phyloP scores from a whole-genome alignment of 2,888 invertebrate genomes.

The Limnephilus marmoratus region DNA sequence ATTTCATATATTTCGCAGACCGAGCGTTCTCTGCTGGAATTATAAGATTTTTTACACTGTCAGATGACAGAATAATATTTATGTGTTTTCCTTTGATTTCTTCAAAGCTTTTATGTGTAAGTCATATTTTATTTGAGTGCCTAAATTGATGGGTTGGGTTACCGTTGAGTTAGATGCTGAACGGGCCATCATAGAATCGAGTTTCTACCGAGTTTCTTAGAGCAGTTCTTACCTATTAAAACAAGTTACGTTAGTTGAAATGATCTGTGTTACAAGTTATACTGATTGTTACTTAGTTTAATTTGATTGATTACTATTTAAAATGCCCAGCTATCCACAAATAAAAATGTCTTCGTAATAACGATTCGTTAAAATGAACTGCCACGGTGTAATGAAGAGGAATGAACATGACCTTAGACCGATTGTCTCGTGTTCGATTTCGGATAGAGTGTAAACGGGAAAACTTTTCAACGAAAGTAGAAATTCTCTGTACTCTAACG shows the following conservation, averaged over 20 bases:
- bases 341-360: too few relatives aligned
- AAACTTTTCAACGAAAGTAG: too few relatives aligned
- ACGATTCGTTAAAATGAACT: too few relatives aligned
- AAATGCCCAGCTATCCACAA: too few relatives aligned
- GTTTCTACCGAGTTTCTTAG: neutral
- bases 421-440: too few relatives aligned
- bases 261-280: neutral
- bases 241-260: neutral
- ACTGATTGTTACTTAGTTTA: neutral
- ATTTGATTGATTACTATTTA: too few relatives aligned
- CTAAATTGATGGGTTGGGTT: neutral
- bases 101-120: neutral
- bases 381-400: too few relatives aligned
- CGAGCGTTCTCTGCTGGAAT: neutral
- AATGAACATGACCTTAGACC: too few relatives aligned
- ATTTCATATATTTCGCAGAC: conserved; percentile 10
- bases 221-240: too few relatives aligned
- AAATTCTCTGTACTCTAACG: too few relatives aligned
- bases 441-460: too few relatives aligned
- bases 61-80: neutral
- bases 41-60: conserved; percentile 7
- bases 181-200: neutral
- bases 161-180: neutral
- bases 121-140: neutral
- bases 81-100: neutral